A percentile compares a stretch with the other conserved stretches of the same genome.
Evolutionary conservation across 2,113 vertebrate species (phyloP).

Genomic region (Colius striatus): DNA sequence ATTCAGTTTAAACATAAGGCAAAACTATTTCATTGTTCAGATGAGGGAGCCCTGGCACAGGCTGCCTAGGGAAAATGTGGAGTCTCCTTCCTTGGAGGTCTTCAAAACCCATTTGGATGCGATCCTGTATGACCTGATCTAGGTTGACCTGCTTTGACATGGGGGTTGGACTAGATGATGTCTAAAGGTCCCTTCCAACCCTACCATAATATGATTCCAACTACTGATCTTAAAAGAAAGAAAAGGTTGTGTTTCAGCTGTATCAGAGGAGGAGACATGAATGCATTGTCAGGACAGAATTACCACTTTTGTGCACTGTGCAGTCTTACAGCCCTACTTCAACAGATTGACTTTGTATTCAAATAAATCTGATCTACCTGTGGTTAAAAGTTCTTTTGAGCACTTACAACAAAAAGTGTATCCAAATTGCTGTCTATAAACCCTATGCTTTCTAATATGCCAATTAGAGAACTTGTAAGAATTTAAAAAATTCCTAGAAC

Average conservation of each 20-base stretch:
- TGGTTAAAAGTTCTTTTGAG: not conserved
- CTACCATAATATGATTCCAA: too few relatives aligned
- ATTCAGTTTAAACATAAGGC: too few relatives aligned
- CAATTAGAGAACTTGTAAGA: not conserved
- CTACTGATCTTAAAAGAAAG: not conserved
- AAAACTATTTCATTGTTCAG: too few relatives aligned
- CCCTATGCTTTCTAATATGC: not conserved
- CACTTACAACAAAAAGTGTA: not conserved
- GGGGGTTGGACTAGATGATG: too few relatives aligned
- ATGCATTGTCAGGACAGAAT: not conserved
- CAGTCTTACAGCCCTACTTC: not conserved
- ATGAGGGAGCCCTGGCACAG: too few relatives aligned
- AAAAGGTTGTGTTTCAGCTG: not conserved
- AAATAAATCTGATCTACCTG: not conserved
- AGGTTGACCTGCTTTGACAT: too few relatives aligned
- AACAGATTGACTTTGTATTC: not conserved
- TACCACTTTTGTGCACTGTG: not conserved
- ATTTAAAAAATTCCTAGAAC: not conserved
- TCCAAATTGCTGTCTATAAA: not conserved
- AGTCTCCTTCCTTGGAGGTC: too few relatives aligned
- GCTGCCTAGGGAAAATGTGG: too few relatives aligned
- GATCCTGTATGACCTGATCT: too few relatives aligned
- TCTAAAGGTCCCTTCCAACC: too few relatives aligned
- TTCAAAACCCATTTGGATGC: too few relatives aligned
- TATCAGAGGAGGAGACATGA: not conserved